Evolutionary conservation across 2,888 invertebrate species (phyloP), one percentile per base, ranked within the genome.

Genomic region (Seira musarum): DNA sequence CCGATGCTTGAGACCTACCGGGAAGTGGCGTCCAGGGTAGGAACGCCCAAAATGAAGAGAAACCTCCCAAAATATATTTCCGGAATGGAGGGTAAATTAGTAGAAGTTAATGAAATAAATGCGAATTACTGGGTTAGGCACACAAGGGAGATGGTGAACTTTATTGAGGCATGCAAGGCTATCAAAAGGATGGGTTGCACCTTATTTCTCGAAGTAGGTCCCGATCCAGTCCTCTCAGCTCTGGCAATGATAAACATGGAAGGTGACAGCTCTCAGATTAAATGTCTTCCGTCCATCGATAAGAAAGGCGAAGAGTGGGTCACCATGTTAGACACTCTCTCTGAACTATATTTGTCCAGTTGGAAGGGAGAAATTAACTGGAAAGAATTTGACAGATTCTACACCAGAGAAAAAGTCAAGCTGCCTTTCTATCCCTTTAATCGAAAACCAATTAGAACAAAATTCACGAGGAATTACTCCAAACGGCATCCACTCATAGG

Each of bases 91-190:
- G 82, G 82, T 5, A 68, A 73, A 21, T 8, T 78, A n/a, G 8
- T 80, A 0, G 72, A 5, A 30, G 49, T 6, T 13, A n/a, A 17
- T n/a, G 67, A 68, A 13, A 53, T 64, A 3, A 25, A 77, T 24
- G 25, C 80, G 5, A 64, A 82, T 17, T 82, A 82, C 64, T 82
- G 82, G 82, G 76, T 80, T 21, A 49, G 74, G 2, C 83, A 83
- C 22, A 81, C 80, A 1, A 57, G 81, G 35, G 83, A 83, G 24
- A 70, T 66, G 21, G 83, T 83, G 0, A 30, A 17, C 2, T 83
- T 73, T 57, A n/a, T 71, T 3, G 66, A 77, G 3, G 80, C 81
- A 2, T 60, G 71, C 22, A 70, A 40, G 5, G 53, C 40, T 0
- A 19, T 22, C 6, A 13, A 80, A 22, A 10, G 40, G 15, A 19